Base-by-base conservation (phyloP, 2,113 vertebrate species). In the Otis tarda region DNA sequence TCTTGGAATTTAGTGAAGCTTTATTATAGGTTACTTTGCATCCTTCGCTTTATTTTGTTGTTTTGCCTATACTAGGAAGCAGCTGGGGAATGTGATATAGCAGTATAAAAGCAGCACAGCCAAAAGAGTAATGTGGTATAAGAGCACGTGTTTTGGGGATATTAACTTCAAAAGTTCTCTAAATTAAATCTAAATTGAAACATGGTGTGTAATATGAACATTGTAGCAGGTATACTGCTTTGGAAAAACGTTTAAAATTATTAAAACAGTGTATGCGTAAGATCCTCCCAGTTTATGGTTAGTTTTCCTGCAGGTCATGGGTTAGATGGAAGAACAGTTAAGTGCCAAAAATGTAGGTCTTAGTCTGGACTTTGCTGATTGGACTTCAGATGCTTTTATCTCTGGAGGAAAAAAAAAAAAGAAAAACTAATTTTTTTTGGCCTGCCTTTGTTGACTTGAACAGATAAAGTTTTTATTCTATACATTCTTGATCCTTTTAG, bases 401-500 rank as follows among this genome's bases (percentile, higher is more conserved):
- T 75, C 19, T 35, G 12, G 53, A 41, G 41, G 59, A n/a, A n/a
- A 24, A 28, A 60, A 30, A 41, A 31, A 28, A 50, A 49, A 30
- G 3, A 23, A 41, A 35, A 61, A 6, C 2, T 16, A 49, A 49
- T 69, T 60, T 83, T 87, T 7, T 19, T 79, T 12, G 8, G 4
- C 37, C 68, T 92, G 21, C n/a, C 18, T 90, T 86, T 39, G 15
- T 30, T 80, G 74, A 53, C 24, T 55, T 67, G 33, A 76, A 25
- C 24, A 33, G 77, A 39, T 67, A 61, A 47, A 2, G 14, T 57
- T 43, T 82, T 87, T 76, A 73, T 65, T 50, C 9, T 60, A 19
- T 23, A 21, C 17, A 9, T 83, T 41, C 52, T 85, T 83, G 27
- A 45, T 81, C 81, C 7, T 90, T 78, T 96, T 89, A 99, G 99